Evolutionary conservation across 2,888 invertebrate genomes (phyloP), one percentile per base, ranked within the genome.

Genomic region (Orthonevra nobilis): DNA sequence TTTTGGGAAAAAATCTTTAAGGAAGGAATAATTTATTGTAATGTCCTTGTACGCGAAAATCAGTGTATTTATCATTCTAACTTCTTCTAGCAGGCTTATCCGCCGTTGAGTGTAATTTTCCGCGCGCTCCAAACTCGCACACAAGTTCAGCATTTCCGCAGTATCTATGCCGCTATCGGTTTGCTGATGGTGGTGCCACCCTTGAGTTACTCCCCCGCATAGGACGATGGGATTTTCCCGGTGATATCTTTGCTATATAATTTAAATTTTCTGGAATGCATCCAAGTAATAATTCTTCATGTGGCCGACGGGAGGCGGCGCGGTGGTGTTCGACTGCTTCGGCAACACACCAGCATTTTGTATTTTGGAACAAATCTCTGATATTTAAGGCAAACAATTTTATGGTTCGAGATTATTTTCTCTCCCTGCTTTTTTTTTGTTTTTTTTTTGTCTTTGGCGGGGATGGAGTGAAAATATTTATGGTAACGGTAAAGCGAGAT

Each of bases 231-330:
- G 60, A 79, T 60, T 66, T n/a, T 66, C 19, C 60, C 73, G 30
- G 73, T 79, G 73, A 66, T 61, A 73, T 28, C 66, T 42, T 56
- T 61, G 61, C 66, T 60, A 74, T 63, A 81, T 81, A 73, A 81
- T 81, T 81, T 81, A 81, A 81, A 81, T 63, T 81, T 69, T 69
- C 72, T 81, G 81, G 81, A 81, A 58, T 81, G 74, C 81, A 81
- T 81, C 81, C 81, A 81, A 81, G 73, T 74, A 74, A 81, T 81
- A 81, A 74, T 44, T 81, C 81, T 81, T 68, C 30, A 44, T 56
- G 66, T 44, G 66, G 56, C 79, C 73, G 61, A 9, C 42, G 54
- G 77, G 60, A 19, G 30, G 30, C 10, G 40, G 30, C 5, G 9
- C 23, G 26, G 7, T 14, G 19, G 10, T 3, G 40, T 26, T 10